A percentile compares a stretch with the other conserved stretches of the same genome.
Conservation (phyloP, 2,797 vertebrate species). For the Sebastes dallii region DNA sequence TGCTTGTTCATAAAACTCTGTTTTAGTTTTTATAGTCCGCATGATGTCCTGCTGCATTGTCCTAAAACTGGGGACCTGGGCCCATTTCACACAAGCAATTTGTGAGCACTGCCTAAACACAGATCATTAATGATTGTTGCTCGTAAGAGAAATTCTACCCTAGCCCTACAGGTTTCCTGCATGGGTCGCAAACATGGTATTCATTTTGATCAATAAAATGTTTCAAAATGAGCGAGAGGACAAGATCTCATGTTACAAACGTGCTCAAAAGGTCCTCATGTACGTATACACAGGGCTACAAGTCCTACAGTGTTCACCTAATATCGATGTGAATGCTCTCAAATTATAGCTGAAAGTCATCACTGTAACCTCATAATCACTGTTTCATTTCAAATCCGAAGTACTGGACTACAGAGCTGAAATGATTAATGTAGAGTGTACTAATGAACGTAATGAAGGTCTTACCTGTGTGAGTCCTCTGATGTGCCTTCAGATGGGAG, state of each 20-base stretch:
- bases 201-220: background rate
- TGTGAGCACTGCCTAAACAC: background rate
- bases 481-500: slow-evolving; percentile 96
- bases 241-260: background rate
- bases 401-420: background rate
- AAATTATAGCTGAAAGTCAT: background rate
- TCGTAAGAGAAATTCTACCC: background rate
- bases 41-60: background rate
- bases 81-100: background rate
- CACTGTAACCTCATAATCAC: background rate
- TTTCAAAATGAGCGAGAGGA: background rate
- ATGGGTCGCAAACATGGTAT: background rate
- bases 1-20: background rate
- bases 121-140: background rate
- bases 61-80: background rate
- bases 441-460: background rate
- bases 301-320: background rate
- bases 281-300: background rate
- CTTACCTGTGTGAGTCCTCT: slow-evolving; percentile 97
- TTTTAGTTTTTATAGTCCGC: background rate
- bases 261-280: background rate
- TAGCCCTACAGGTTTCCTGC: background rate
- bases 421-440: background rate
- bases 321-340: background rate
- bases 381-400: background rate